phyloP scores from a whole-genome alignment of 2,888 invertebrate species.

The Drosophila recens region DNA sequence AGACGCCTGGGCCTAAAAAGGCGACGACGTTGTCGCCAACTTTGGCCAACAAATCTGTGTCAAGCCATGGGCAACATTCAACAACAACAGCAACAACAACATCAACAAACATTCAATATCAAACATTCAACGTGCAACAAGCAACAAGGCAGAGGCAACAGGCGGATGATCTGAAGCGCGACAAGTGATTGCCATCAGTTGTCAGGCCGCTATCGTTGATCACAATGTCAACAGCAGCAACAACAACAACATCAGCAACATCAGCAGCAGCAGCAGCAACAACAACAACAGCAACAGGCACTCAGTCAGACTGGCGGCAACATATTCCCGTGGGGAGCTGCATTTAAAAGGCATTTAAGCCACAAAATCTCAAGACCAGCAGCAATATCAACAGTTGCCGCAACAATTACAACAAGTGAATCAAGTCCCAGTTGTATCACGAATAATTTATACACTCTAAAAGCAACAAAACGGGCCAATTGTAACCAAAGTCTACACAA shows the following conservation, averaged over 20 bases:
- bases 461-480: constrained; percentile 1
- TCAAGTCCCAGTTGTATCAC: constrained; percentile 10
- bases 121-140: constrained; percentile 52
- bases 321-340: constrained; percentile 80
- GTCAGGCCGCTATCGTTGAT: constrained; percentile 80
- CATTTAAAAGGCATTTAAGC: constrained; percentile 81
- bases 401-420: constrained; percentile 70
- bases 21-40: constrained; percentile 79
- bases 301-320: constrained; percentile 69
- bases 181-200: constrained; percentile 81
- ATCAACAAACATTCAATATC: constrained; percentile 57
- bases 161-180: constrained; percentile 80
- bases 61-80: constrained; percentile 74
- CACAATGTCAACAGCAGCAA: constrained; percentile 78
- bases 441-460: constrained; percentile 42
- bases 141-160: constrained; percentile 58
- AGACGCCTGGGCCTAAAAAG: constrained; percentile 78
- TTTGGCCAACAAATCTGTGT: constrained; percentile 79
- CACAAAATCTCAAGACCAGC: constrained; percentile 75
- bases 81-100: constrained; percentile 44
- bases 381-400: constrained; percentile 56
- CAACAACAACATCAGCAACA: constrained; percentile 50
- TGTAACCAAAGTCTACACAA: constrained; percentile 6
- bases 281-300: constrained; percentile 39
- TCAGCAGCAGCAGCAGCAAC: constrained; percentile 53